Base-by-base conservation (phyloP, 2,888 invertebrate genomes). In the Sminthurides aquaticus region DNA sequence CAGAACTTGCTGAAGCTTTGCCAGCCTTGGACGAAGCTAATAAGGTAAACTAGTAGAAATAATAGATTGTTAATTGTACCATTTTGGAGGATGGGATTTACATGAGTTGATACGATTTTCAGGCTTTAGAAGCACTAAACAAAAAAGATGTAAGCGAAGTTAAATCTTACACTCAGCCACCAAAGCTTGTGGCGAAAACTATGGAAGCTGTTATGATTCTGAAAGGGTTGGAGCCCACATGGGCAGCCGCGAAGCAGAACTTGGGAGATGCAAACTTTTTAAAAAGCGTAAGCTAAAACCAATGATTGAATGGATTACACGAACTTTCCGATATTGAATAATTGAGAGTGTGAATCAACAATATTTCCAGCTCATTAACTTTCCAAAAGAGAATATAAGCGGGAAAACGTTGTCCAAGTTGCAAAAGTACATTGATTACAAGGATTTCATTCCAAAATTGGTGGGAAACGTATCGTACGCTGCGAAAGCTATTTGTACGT, bases 121-220 rank as follows among this genome's bases (percentile, higher is more conserved):
- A 78, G 78, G 90, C 91, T 0, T 78, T 91, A 59, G 89, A 90
- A 76, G 83, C 90, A 0, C 78, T 92, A 22, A 91, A 89, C 77
- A 91, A 91, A 79, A 90, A 89, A 76, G 91, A 91, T 76, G 86
- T 94, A 64, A 87, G 89, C 49, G 93, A 94, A 82, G 89, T 94
- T 66, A 91, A 91, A 77, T 91, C 92, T 0, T 94, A 93, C 78
- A 87, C 88, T 0, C 86, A 88, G 67, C 94, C 94, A 0, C 93
- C 93, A 1, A 82, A 84, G 64, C 88, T 91, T 78, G 92, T 94
- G 0, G 90, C 91, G 79, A 90, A 90, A 84, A 90, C 90, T 0
- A 84, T 93, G 85, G 91, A 93, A 79, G 91, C 92, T 18, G 91
- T 93, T 0, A 87, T 91, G 82, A 91, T 92, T 75, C 79, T 94